These are phyloP conservation scores for Reticulitermes speratus DNA, from an alignment of 1,140 invertebrate genomes.

Conservation along the genomic window DNA sequence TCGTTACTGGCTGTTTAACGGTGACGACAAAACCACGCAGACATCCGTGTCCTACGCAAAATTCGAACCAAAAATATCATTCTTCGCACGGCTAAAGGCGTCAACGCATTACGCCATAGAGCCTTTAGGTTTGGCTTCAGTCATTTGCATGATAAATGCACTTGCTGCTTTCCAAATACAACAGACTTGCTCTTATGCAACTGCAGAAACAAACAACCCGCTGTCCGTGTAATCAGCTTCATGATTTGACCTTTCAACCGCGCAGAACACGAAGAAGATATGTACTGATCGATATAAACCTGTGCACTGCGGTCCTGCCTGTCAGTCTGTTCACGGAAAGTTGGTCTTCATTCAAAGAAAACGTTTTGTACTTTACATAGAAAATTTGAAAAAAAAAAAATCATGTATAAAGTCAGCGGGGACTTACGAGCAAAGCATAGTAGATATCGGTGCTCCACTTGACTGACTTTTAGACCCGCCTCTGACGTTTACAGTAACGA, in stretches of 20 bases:
- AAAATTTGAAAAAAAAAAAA: neutral
- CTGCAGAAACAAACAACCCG: neutral
- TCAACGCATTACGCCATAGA: too few relatives aligned
- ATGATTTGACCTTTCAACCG: neutral
- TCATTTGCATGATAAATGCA: neutral
- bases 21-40: too few relatives aligned
- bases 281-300: neutral
- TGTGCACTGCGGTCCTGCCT: neutral
- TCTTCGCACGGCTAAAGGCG: too few relatives aligned
- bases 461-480: neutral
- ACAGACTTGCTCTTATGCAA: neutral
- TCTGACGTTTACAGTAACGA: neutral
- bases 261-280: too few relatives aligned
- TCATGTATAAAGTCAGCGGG: neutral
- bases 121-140: too few relatives aligned
- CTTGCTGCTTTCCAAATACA: neutral
- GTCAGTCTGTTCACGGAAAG: neutral
- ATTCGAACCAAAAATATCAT: too few relatives aligned
- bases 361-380: neutral
- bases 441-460: neutral
- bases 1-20: too few relatives aligned
- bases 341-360: neutral
- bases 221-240: neutral
- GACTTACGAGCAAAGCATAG: too few relatives aligned
- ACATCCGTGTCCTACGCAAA: too few relatives aligned